phyloP scores from a whole-genome alignment of 2,113 vertebrate species.

The Picathartes gymnocephalus region DNA sequence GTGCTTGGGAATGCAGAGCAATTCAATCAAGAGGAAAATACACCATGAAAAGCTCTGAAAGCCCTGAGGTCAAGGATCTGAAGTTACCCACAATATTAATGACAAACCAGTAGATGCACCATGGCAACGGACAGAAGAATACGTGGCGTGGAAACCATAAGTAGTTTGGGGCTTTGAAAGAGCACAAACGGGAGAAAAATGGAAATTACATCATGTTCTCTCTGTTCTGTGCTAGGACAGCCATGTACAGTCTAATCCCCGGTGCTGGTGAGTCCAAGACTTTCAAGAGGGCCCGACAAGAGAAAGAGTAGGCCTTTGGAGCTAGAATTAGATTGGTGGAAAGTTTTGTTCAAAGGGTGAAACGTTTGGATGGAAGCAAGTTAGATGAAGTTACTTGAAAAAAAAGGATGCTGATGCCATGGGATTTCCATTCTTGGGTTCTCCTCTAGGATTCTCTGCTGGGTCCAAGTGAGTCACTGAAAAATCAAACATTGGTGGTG shows the following conservation, averaged over 20 bases:
- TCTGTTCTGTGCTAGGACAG: constrained; percentile 56
- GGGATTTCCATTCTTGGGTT: neutral
- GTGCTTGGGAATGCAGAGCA: constrained; percentile 67
- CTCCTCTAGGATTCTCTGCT: neutral
- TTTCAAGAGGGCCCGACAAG: neutral
- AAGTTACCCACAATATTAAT: constrained; percentile 73
- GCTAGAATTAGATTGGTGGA: neutral
- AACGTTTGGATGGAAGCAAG: neutral
- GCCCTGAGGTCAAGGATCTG: constrained; percentile 68
- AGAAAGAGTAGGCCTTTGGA: neutral
- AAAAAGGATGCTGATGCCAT: neutral
- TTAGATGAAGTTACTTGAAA: neutral
- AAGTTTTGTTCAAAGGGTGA: neutral
- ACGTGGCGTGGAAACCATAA: constrained; percentile 58
- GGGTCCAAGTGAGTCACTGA: neutral
- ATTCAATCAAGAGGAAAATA: constrained; percentile 72
- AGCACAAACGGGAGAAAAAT: constrained; percentile 63
- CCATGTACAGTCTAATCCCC: constrained; percentile 58
- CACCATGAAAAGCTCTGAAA: constrained; percentile 68
- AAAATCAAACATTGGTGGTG: neutral
- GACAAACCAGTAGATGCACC: constrained; percentile 59
- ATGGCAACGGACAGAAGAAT: constrained; percentile 64
- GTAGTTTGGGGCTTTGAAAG: constrained; percentile 55
- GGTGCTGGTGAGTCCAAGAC: neutral
- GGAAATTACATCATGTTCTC: constrained; percentile 71